Percentiles rank a stretch among this genome's conserved stretches.
phyloP scores from a whole-genome alignment of 2,797 vertebrate genomes.

The Acrocephalus scirpaceus region DNA sequence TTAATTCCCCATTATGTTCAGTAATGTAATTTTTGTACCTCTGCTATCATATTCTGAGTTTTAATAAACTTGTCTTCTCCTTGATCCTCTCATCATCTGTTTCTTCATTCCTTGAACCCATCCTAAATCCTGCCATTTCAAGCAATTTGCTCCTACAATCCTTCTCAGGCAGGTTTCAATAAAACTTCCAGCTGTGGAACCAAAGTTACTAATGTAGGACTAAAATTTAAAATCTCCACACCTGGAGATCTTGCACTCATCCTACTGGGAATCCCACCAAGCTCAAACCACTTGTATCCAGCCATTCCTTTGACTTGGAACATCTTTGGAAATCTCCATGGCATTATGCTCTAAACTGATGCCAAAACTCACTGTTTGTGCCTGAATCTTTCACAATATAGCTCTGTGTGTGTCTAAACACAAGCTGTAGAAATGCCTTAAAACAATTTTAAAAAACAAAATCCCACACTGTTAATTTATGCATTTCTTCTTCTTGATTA shows the following conservation, averaged over 20 bases:
- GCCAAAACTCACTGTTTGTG: background rate
- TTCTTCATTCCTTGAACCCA: background rate
- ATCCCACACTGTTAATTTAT: background rate
- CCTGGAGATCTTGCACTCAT: background rate
- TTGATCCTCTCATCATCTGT: background rate
- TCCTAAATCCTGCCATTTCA: background rate
- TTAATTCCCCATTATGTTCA: background rate
- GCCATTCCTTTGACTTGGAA: background rate
- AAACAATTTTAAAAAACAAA: background rate
- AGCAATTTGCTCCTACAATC: background rate
- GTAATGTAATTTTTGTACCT: background rate
- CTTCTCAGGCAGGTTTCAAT: background rate
- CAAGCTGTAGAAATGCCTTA: background rate
- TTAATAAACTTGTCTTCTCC: background rate
- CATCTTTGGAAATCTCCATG: background rate
- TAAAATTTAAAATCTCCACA: background rate
- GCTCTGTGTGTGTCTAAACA: background rate
- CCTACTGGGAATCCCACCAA: background rate
- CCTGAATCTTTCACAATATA: background rate
- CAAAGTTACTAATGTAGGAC: background rate
- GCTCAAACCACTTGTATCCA: background rate
- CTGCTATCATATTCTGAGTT: background rate
- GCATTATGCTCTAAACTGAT: fast-evolving
- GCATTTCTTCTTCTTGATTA: background rate
- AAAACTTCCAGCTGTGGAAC: background rate